A percentile compares a stretch with the other conserved stretches of the same genome.
These are phyloP conservation scores for Chromis chromis DNA, from an alignment of 2,797 vertebrate species.

Conservation along the genomic window DNA sequence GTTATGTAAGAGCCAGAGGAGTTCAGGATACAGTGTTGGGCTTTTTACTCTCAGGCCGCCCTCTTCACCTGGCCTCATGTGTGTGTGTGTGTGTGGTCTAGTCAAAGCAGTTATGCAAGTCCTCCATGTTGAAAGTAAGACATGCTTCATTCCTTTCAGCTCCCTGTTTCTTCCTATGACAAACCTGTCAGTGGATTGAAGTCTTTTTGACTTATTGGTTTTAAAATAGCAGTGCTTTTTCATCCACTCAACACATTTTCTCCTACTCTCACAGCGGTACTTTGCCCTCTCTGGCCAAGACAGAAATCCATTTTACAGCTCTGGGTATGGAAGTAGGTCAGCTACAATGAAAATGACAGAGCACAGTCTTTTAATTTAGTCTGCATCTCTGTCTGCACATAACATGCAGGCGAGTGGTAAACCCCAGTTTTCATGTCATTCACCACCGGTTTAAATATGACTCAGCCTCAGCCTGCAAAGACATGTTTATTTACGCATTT, in stretches of 20 bases:
- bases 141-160: conserved; percentile 44
- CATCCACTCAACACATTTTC: conserved; percentile 20
- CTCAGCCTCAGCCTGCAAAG: conserved; percentile 43
- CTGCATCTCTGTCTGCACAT: conserved; percentile 24
- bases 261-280: neutral
- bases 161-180: conserved; percentile 20
- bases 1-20: conserved; percentile 60
- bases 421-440: conserved; percentile 46
- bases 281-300: conserved; percentile 26
- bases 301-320: conserved; percentile 19
- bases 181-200: neutral
- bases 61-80: conserved; percentile 50
- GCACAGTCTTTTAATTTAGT: conserved; percentile 32
- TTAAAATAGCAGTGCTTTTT: no score
- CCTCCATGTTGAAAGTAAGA: conserved; percentile 42
- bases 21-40: conserved; percentile 44
- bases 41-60: conserved; percentile 41
- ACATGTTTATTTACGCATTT: conserved; percentile 54
- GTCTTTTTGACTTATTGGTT: neutral
- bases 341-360: conserved; percentile 44
- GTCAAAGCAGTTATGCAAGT: conserved; percentile 64
- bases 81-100: conserved; percentile 10
- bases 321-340: conserved; percentile 51
- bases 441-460: conserved; percentile 48
- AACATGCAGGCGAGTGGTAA: conserved; percentile 48